Percentiles rank a stretch among this genome's conserved stretches.
phyloP scores from a whole-genome alignment of 2,113 vertebrate species.

The Papio anubis region DNA sequence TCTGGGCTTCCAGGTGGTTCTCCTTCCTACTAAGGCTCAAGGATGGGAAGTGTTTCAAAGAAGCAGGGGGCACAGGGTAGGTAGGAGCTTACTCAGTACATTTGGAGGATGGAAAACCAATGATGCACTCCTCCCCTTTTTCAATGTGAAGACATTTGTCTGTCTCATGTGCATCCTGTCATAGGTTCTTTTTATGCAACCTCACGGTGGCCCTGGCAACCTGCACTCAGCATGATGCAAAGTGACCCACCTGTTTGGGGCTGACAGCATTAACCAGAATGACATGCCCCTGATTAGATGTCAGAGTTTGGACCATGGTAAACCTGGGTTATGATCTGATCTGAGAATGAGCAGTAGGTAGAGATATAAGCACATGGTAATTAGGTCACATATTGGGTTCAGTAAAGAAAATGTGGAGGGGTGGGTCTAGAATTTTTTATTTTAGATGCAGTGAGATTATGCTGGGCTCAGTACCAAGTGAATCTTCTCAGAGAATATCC shows the following conservation, averaged over 20 bases:
- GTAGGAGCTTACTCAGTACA: background rate
- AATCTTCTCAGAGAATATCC: background rate
- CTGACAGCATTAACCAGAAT: too few species aligned
- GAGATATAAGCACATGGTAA: background rate
- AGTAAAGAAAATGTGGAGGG: too few species aligned
- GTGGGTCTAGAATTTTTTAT: background rate
- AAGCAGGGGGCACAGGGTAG: too few species aligned
- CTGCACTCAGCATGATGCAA: too few species aligned
- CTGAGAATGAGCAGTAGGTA: background rate
- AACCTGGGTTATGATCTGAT: background rate
- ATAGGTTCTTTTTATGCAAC: too few species aligned
- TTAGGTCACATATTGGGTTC: accelerated
- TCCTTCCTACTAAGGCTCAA: background rate
- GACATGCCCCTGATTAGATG: too few species aligned
- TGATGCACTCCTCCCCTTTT: accelerated
- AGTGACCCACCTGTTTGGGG: too few species aligned
- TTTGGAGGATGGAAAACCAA: too few species aligned
- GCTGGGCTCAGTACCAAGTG: background rate
- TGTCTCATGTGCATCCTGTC: background rate
- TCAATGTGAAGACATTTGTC: background rate
- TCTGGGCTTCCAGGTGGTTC: background rate
- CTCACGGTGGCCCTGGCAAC: too few species aligned
- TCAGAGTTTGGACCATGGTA: too few species aligned
- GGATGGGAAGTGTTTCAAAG: background rate
- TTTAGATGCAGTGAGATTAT: background rate